Evolutionary conservation across 2,797 vertebrate genomes (phyloP).

Genomic region (Ptychobarbus kaznakovi): DNA sequence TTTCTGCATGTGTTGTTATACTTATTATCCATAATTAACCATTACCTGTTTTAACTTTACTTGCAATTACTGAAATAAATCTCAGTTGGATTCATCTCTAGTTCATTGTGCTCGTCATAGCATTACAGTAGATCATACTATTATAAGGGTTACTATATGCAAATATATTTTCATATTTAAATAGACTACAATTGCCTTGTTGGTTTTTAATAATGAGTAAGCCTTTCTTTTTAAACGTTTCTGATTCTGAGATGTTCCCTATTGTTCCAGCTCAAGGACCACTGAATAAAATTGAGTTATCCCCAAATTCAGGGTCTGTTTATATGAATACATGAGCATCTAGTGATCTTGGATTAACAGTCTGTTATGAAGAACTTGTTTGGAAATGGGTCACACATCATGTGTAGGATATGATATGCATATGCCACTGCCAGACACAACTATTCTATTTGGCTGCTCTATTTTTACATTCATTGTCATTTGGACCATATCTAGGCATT

Average conservation of each 20-base stretch:
- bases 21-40: not conserved
- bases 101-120: not conserved
- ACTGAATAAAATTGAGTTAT: not conserved
- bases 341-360: not conserved
- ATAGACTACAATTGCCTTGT: not conserved
- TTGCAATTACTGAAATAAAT: not conserved
- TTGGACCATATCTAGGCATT: conserved; percentile 6
- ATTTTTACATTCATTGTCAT: conserved; percentile 1
- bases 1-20: not conserved
- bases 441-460: not conserved
- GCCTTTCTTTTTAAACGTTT: not conserved
- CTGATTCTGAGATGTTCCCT: not conserved
- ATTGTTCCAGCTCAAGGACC: not conserved
- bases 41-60: not conserved
- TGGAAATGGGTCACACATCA: not conserved
- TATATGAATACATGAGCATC: not conserved
- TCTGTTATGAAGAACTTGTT: conserved; percentile 20
- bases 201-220: not conserved
- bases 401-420: not conserved
- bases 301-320: not conserved
- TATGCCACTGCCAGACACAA: not conserved
- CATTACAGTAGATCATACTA: not conserved
- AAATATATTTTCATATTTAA: not conserved
- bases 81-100: not conserved
- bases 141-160: not conserved